A percentile compares a stretch with the other conserved stretches of the same genome.
phyloP scores from a whole-genome alignment of 2,888 invertebrate species.

The Morinoia aosen region DNA sequence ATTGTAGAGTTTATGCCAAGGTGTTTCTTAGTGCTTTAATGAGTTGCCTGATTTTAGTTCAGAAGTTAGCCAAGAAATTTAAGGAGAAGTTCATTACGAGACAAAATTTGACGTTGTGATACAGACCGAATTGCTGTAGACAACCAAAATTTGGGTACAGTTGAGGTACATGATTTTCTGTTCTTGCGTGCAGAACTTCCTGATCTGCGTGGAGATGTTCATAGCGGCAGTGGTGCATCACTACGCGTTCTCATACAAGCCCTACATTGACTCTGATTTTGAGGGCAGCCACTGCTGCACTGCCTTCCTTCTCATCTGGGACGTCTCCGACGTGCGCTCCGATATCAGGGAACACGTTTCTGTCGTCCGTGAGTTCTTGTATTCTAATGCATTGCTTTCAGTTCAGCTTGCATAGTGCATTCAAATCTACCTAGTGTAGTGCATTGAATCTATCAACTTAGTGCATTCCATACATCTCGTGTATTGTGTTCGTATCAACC shows the following conservation, averaged over 20 bases:
- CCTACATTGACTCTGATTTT: slow-evolving; percentile 78
- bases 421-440: background rate
- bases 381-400: background rate
- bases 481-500: no score
- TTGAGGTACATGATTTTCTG: background rate
- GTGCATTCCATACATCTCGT: background rate
- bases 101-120: background rate
- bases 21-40: background rate
- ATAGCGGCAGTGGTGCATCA: slow-evolving; percentile 95
- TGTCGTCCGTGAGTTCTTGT: slow-evolving; percentile 79
- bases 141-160: background rate
- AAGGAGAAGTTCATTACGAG: background rate
- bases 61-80: background rate
- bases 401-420: background rate
- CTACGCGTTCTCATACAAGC: slow-evolving; percentile 94
- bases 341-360: slow-evolving; percentile 94
- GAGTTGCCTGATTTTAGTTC: background rate
- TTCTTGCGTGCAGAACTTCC: slow-evolving; percentile 81
- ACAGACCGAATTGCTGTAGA: background rate
- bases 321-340: slow-evolving; percentile 93
- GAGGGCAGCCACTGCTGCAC: slow-evolving; percentile 78
- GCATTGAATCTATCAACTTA: background rate
- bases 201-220: slow-evolving; percentile 98
- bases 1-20: background rate
- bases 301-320: slow-evolving; percentile 93